A percentile compares a stretch with the other conserved stretches of the same genome.
Conservation (phyloP, 2,888 invertebrate species). For the Nipponacmea schrenckii region DNA sequence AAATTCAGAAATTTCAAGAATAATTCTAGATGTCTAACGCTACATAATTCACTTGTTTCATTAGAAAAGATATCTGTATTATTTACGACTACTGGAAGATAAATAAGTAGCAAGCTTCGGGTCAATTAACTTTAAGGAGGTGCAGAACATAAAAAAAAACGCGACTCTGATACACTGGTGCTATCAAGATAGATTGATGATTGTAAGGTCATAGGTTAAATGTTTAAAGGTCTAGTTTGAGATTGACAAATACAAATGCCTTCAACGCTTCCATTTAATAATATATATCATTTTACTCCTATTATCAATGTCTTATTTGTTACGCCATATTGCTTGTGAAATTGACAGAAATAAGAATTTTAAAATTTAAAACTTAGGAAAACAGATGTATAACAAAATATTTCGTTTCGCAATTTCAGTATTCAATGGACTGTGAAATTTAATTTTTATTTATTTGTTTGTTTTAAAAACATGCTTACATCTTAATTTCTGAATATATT, state of each 20-base stretch:
- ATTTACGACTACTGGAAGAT: neutral
- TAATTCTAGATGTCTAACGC: no score
- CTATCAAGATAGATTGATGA: neutral
- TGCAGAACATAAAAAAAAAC: neutral
- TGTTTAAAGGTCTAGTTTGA: neutral
- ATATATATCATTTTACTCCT: neutral
- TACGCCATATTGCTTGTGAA: conserved; percentile 1
- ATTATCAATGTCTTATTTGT: conserved; percentile 1
- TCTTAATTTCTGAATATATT: no score
- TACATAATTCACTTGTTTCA: neutral
- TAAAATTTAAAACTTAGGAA: neutral
- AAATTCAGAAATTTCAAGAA: no score
- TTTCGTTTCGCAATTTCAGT: conserved; percentile 6
- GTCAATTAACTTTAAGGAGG: neutral
- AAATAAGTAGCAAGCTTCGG: neutral
- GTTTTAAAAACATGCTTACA: no score
- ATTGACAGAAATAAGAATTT: neutral
- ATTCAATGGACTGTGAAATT: neutral
- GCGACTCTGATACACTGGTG: neutral
- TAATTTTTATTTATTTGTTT: neutral
- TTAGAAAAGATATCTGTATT: neutral
- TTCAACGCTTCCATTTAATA: neutral
- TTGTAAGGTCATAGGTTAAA: neutral
- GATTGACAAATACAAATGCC: neutral
- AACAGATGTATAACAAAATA: conserved; percentile 3